Percentiles rank a stretch among this genome's conserved stretches.
Conservation (phyloP, 2,797 vertebrate genomes). For the Karalla daura region DNA sequence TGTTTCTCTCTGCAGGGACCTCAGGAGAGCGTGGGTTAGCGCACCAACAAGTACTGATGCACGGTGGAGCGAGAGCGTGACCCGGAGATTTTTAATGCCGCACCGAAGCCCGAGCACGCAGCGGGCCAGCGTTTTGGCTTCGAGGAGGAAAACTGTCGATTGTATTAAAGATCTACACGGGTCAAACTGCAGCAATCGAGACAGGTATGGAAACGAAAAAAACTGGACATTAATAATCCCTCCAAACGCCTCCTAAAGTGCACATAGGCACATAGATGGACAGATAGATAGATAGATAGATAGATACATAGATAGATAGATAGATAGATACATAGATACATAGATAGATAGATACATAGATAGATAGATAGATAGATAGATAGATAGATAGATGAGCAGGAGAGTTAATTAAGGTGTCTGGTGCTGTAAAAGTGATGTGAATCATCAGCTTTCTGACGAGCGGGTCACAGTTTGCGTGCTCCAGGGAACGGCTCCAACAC, state of each 20-base stretch:
- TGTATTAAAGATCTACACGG: conserved; percentile 32
- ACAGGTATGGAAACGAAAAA: not conserved
- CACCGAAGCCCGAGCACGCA: conserved; percentile 31
- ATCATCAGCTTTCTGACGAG: conserved; percentile 17
- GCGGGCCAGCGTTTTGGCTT: conserved; percentile 38
- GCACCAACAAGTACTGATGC: conserved; percentile 29
- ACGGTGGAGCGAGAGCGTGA: conserved; percentile 47
- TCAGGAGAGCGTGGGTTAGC: conserved; percentile 28
- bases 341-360: conserved; percentile 1
- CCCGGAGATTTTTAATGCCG: conserved; percentile 51
- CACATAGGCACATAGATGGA: not conserved
- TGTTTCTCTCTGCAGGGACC: conserved; percentile 21
- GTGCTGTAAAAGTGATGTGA: conserved; percentile 41
- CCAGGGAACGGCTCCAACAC: conserved; percentile 20
- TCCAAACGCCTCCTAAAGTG: conserved; percentile 2
- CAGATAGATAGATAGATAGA: not conserved
- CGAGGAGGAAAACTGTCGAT: conserved; percentile 22
- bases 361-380: conserved; percentile 5
- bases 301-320: not conserved
- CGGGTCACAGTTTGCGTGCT: conserved; percentile 42
- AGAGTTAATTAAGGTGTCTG: conserved; percentile 21
- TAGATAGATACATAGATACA: too few species aligned
- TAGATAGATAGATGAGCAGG: too few species aligned
- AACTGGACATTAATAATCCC: conserved; percentile 11
- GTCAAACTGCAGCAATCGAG: conserved; percentile 10